These are phyloP conservation scores for Penaeus japonicus DNA, from an alignment of 1,140 invertebrate genomes.

Conservation along the genomic window DNA sequence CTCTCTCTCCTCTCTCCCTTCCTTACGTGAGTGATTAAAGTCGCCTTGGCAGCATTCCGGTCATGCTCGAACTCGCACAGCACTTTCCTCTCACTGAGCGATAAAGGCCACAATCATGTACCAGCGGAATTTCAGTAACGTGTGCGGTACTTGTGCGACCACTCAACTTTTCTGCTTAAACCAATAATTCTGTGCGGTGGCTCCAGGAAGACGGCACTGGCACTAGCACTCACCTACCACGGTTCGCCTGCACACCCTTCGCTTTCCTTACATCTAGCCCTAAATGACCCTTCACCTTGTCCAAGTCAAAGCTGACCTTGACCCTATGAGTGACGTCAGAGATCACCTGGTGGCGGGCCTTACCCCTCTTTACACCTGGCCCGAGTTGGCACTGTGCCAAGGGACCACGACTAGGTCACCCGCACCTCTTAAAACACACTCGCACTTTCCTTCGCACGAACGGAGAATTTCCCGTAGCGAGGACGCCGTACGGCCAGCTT, in stretches of 20 bases:
- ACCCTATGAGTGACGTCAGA: conserved; percentile 47
- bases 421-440: neutral
- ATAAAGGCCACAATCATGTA: too few species aligned
- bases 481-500: neutral
- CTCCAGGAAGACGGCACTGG: too few species aligned
- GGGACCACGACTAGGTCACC: conserved; percentile 20
- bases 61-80: too few species aligned
- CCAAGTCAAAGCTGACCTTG: conserved; percentile 27
- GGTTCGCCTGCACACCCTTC: neutral
- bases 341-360: conserved; percentile 42
- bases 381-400: conserved; percentile 48
- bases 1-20: neutral
- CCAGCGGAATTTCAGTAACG: too few species aligned
- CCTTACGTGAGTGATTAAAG: neutral
- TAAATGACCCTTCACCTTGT: neutral
- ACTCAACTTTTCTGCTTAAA: too few species aligned
- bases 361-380: conserved; percentile 46
- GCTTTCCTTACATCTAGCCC: neutral
- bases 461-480: neutral
- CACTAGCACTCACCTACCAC: too few species aligned
- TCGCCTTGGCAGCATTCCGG: too few species aligned
- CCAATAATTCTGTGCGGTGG: too few species aligned
- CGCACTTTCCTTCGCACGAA: neutral
- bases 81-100: too few species aligned
- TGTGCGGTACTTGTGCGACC: too few species aligned